Base-by-base conservation (phyloP, 2,888 invertebrate species). In the Nomada ferruginata region DNA sequence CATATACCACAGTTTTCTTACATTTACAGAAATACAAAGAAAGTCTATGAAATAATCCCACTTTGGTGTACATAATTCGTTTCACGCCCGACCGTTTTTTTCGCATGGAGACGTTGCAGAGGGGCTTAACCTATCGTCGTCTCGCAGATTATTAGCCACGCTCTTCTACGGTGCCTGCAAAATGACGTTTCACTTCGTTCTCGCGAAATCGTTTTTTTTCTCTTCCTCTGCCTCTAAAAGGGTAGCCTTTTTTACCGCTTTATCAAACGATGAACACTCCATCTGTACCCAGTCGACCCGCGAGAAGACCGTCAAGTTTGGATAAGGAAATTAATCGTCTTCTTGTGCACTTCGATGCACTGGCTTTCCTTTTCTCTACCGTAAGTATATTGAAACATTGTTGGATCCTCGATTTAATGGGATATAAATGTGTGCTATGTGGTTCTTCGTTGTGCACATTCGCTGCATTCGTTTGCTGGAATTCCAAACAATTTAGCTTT, bases 61-160 rank as follows among this genome's bases (percentile, higher is more conserved):
- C 69, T 72, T 84, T 75, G 72, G 70, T 66, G 71, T 53, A 13
- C 36, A 42, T 75, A 84, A 84, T 81, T 77, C 59, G 53, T n/a
- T 72, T 76, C 66, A 50, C 57, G 55, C 53, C 52, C 26, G 52
- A 65, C 10, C 15, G 29, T 29, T 47, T 68, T 57, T 82, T 63
- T 71, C 64, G 36, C n/a, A 42, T 18, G 50, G 53, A 72, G 69
- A 63, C 63, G 63, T 50, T 50, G 13, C 29, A 26, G n/a, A 53
- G 23, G 3, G 61, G 53, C 26, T 61, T 26, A 55, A 74, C 69
- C 26, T 70, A 79, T 79, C 65, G 75, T 61, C 23, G 42, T 44
- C 64, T 64, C 64, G 81, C 47, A 42, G 66, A 79, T 79, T 82
- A 82, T 82, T 79, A 79, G 50, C 61, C 61, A 60, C 70, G 74